Evolutionary conservation across 2,888 invertebrate genomes (phyloP), one percentile per base, ranked within the genome.

Genomic region (Cantharis rufa): DNA sequence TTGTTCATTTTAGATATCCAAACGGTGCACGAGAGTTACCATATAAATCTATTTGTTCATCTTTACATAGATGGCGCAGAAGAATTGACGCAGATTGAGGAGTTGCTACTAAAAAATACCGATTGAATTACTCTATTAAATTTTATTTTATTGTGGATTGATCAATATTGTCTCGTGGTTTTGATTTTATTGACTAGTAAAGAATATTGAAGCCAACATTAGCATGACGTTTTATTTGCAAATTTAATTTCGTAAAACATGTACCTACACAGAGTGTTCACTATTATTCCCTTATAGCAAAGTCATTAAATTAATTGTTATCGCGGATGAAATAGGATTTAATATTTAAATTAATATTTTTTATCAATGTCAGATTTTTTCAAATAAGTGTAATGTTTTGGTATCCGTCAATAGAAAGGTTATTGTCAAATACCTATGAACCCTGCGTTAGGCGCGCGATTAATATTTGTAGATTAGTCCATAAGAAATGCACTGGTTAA

Each of bases 1-100:
- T 72, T 74, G 27, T 78, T 73, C 27, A 70, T 85, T 84, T 48
- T 82, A 86, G 86, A 66, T 86, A 84, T 80, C 86, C 86, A 0
- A 84, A 82, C 75, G 86, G 82, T 4, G 85, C 85, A 1, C 80
- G 78, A 18, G 85, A 85, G 75, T 82, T 86, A 16, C 81, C 85
- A 1, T 86, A 86, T 78, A 83, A 81, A 78, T 84, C 84, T 3
- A 80, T 86, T 15, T 84, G 84, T 78, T 86, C 86, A 1, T 86
- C 86, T 66, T 80, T 86, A 72, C 86, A 86, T 71, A 82, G 86
- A 75, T 86, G 86, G 86, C 80, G 85, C 15, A 68, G 27, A 11
- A 64, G 70, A 32, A 48, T 48, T 9, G 48, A 48, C 48, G n/a
- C n/a, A n/a, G n/a, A n/a, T 48, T 48, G 48, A n/a, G 7, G n/a